phyloP scores from a whole-genome alignment of 2,888 invertebrate species.

The Villa cingulata region DNA sequence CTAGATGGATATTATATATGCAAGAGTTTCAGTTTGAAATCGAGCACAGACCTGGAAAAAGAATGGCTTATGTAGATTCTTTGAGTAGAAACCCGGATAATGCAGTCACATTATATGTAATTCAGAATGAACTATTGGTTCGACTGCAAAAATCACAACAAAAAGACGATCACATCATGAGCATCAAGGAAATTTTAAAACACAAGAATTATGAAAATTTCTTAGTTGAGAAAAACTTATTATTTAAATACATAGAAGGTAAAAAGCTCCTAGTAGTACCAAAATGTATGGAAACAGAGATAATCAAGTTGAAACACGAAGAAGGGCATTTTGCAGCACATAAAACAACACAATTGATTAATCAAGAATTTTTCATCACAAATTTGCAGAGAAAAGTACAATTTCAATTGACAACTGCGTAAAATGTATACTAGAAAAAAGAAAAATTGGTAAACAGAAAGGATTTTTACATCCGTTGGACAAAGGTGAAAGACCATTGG shows the following conservation, averaged over 20 bases:
- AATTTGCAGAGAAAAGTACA: conserved; percentile 3
- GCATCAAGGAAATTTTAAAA: conserved; percentile 2
- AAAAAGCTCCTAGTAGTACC: conserved; percentile 1
- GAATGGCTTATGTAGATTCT: too few species aligned
- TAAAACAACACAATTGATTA: conserved; percentile 2
- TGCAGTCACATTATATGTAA: too few species aligned
- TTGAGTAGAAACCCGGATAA: too few species aligned
- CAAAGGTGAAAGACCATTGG: conserved; percentile 1
- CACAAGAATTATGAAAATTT: conserved; percentile 3
- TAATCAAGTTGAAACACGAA: conserved; percentile 6
- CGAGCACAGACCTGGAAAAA: too few species aligned
- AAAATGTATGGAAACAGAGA: conserved; percentile 4
- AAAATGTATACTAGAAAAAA: conserved; percentile 3
- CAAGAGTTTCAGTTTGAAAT: too few species aligned
- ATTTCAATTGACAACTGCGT: conserved; percentile 2
- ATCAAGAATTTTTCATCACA: conserved; percentile 6
- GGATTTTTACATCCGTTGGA: conserved; percentile 1
- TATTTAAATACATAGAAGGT: conserved; percentile 2
- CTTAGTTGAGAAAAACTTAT: conserved; percentile 1
- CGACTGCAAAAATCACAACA: conserved; percentile 2
- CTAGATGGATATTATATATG: too few species aligned
- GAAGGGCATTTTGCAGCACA: conserved; percentile 6
- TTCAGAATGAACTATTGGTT: too few species aligned
- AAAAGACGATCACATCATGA: conserved; percentile 5
- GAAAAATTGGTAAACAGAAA: conserved; percentile 2